Evolutionary conservation across 2,113 vertebrate species (phyloP), one percentile per base, ranked within the genome.

Genomic region (Anoplopoma fimbria): DNA sequence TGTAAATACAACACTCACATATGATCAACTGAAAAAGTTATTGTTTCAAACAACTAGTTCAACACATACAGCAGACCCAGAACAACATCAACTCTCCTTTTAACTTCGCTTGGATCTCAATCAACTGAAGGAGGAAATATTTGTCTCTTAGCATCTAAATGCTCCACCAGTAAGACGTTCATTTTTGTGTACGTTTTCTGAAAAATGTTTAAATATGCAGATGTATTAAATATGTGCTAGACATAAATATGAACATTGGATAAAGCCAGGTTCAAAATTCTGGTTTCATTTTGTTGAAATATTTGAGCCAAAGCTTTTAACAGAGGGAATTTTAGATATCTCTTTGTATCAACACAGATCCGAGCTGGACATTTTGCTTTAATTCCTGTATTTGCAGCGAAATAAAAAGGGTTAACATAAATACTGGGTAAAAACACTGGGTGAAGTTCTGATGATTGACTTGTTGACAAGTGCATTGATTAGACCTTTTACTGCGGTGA

Each of bases 401-500:
- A 83, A 33, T 14, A 57, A 75, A 61, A 67, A 47, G 3, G 15
- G 31, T 49, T 77, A 47, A 21, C 10, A 25, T n/a, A 83, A 75
- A 6, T 4, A 29, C 34, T 23, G 40, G 42, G n/a, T n/a, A n/a
- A n/a, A 83, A 75, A 6, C 2, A 29, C 34, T 23, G 40, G 42
- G 25, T 73, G n/a, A 51, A 34, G 12, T 34, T 42, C 2, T 6
- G 64, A 62, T 81, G 81, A 87, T 42, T 40, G 83, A 19, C 19
- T n/a, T 47, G 88, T 23, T 81, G 83, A 80, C 58, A 73, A 53
- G 69, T 25, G 70, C 58, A 67, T 23, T 81, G 67, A 83, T 87
- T 67, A 69, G 70, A 70, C 15, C 27, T 23, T 60, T 73, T 55
- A 27, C 25, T 88, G 82, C 14, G 77, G 79, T 79, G 1, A 49